Percentiles rank a stretch among this genome's conserved stretches.
Conservation (phyloP, 2,797 vertebrate species). For the Fistularia tabacaria region DNA sequence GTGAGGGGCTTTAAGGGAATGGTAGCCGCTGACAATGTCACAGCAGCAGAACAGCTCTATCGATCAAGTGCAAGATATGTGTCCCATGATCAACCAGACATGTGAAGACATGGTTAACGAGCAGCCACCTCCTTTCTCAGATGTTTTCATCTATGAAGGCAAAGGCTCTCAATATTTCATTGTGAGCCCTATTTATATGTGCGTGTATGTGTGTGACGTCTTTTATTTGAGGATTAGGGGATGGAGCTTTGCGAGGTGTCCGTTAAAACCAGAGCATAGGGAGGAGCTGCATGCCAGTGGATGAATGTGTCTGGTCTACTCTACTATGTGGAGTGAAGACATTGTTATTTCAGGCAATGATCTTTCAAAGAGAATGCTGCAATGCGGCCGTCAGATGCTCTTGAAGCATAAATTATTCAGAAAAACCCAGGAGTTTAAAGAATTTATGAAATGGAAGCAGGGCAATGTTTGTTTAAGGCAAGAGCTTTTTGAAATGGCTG, state of each 20-base stretch:
- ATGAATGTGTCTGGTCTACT: constrained; percentile 6
- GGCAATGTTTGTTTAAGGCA: constrained; percentile 71
- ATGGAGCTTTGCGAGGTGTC: constrained; percentile 7
- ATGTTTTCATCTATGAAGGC: constrained; percentile 25
- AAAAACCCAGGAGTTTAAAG: constrained; percentile 62
- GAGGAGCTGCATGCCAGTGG: constrained; percentile 4
- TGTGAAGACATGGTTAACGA: not conserved
- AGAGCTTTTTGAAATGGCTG: constrained; percentile 49
- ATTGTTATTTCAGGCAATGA: constrained; percentile 53
- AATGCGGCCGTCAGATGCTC: constrained; percentile 56
- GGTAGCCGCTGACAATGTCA: too few relatives aligned
- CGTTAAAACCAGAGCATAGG: constrained; percentile 26
- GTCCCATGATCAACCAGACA: too few relatives aligned
- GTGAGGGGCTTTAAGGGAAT: too few relatives aligned
- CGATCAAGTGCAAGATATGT: too few relatives aligned
- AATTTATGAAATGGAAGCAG: constrained; percentile 72
- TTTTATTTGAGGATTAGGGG: constrained; percentile 14
- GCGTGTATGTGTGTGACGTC: not conserved
- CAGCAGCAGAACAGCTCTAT: too few relatives aligned
- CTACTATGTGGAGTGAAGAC: constrained; percentile 17
- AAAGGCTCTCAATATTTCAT: constrained; percentile 51
- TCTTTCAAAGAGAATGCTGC: constrained; percentile 56
- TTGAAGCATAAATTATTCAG: constrained; percentile 67
- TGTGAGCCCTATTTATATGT: not conserved
- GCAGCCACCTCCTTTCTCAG: constrained; percentile 26